These are phyloP conservation scores for Pterocles orientalis DNA, from an alignment of 2,113 vertebrate genomes.

Conservation along the genomic window DNA sequence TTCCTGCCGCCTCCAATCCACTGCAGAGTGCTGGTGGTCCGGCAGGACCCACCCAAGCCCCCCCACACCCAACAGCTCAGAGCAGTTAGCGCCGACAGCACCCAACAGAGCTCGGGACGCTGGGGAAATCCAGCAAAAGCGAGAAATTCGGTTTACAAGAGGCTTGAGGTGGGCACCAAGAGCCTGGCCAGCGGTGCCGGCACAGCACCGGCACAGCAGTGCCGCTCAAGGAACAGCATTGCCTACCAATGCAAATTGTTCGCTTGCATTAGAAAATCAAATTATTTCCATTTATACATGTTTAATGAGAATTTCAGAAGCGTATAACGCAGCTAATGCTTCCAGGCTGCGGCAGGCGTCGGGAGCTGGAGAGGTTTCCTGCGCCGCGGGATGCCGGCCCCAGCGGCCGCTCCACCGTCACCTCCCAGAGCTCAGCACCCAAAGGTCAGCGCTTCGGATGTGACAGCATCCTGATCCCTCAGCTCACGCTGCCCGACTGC, in stretches of 20 bases:
- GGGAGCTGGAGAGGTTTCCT: not conserved
- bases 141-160: not conserved
- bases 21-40: no score
- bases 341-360: not conserved
- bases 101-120: not conserved
- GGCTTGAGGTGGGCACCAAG: not conserved
- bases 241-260: slow-evolving; percentile 24
- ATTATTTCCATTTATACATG: slow-evolving; percentile 46
- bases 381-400: accelerated
- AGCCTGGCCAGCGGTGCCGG: accelerated
- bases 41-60: not conserved
- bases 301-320: slow-evolving; percentile 39
- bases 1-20: not conserved
- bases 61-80: not conserved
- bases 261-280: slow-evolving; percentile 16
- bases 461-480: not conserved
- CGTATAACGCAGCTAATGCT: not conserved
- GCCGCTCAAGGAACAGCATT: not conserved
- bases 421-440: accelerated
- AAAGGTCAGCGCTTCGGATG: accelerated
- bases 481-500: not conserved
- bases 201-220: not conserved
- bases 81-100: accelerated
- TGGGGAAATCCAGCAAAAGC: not conserved
- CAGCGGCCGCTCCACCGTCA: not conserved